Evolutionary conservation across 2,888 invertebrate species (phyloP), one percentile per base, ranked within the genome.

Genomic region (Lagria hirta): DNA sequence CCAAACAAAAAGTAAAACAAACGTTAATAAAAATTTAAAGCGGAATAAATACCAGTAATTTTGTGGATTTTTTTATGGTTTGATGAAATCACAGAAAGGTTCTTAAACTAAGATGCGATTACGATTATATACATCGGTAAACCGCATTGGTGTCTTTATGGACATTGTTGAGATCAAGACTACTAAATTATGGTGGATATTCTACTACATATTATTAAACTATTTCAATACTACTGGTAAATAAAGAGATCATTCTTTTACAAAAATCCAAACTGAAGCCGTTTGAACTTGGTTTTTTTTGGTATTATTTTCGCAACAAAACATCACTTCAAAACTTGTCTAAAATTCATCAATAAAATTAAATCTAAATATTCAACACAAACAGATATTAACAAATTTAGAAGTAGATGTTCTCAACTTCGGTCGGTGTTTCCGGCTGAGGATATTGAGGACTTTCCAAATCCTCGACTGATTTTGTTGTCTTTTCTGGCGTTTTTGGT

Each of bases 351-450:
- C 36, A 48, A 55, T 54, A 56, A 56, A 57, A 54, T 52, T 43
- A 54, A 52, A 49, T 53, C 42, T 34, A 42, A 49, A 55, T 21
- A 51, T 43, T 43, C 38, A 53, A 50, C 50, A 52, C 30, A 38
- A 48, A 48, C 38, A 48, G 44, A 34, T 24, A 10, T 29, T 30
- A 43, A 43, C 43, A 38, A 29, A 11, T 34, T 35, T 46, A 47
- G 27, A 71, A 72, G 51, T 72, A 69, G 14, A 71, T 58, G 49
- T 65, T 68, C 18, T 72, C 71, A 10, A 72, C 70, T 54, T 72
- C 72, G 22, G 71, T 72, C 3, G 73, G 72, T 6, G 72, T 72
- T 48, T 72, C 69, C 0, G 73, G 72, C 43, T 72, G 72, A 12
- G 66, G 66, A 43, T 72, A 70, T 27, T 61, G 60, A 1, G 66